Base-by-base conservation (phyloP, 2,113 vertebrate species). In the Osmerus eperlanus region DNA sequence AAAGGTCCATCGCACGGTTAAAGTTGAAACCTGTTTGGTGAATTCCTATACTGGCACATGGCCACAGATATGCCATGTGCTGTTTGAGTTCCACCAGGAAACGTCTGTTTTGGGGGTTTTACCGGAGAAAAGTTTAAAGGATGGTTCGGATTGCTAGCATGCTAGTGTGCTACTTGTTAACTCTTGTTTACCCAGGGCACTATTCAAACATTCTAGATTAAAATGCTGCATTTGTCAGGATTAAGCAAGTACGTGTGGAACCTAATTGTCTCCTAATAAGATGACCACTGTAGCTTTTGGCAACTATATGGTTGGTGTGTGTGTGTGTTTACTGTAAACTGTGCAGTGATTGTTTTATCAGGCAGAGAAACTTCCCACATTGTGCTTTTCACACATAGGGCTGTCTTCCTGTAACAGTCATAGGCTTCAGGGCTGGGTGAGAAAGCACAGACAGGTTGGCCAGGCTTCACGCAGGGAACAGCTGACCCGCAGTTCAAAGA, bases 401-500 rank as follows among this genome's bases (percentile, higher is more conserved):
- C 4, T 36, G 32, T 36, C 32, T 5, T 36, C 4, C 32, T 36
- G 32, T 7, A 6, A 36, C 32, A 7, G 2, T 36, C 25, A 1
- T 25, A 76, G 75, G 68, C 81, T 80, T 75, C 73, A 71, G 75
- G 71, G 78, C 70, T 81, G 52, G 70, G 72, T 62, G 81, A 89
- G 86, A 85, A 87, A 85, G 84, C 52, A 74, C 75, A 83, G 79
- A 82, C 81, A 59, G 64, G 78, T 72, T 75, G 71, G 83, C 78
- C 81, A 21, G 78, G 84, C 88, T 87, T 81, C 88, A 87, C 7
- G 70, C 85, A 78, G 86, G 79, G 86, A 89, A 82, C 85, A 85
- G 85, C 87, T 82, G 88, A 87, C 84, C 87, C 75, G 76, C 78
- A 81, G 90, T 91, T 91, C 89, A 91, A 91, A 91, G 90, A 90